Conservation (phyloP, 2,113 vertebrate genomes). For the Xenotilapia caudafasciata region DNA sequence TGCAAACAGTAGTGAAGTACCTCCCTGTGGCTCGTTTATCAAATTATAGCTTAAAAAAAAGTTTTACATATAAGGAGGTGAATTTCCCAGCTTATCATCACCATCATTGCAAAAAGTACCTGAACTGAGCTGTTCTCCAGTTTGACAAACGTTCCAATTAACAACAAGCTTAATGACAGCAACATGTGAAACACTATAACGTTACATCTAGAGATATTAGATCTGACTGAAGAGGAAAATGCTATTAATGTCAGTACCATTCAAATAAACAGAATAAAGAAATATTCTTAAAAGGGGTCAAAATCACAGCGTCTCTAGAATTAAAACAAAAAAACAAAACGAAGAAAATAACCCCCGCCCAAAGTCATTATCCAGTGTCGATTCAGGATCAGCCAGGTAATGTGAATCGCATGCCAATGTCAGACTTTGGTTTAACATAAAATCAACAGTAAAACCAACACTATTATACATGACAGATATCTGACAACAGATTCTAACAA, state of each 20-base stretch:
- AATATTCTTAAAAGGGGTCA: background rate
- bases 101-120: background rate
- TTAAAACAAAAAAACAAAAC: background rate
- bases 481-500: background rate
- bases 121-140: conserved; percentile 10
- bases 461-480: background rate
- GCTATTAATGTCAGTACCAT: conserved; percentile 48
- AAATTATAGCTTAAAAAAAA: background rate
- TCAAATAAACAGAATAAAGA: conserved; percentile 2
- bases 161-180: background rate
- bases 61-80: background rate
- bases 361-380: conserved; percentile 21
- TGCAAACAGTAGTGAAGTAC: conserved; percentile 3
- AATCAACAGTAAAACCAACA: conserved; percentile 17
- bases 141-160: background rate
- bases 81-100: background rate
- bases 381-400: background rate
- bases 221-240: background rate
- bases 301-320: conserved; percentile 26
- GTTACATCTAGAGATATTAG: conserved; percentile 3
- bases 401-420: background rate
- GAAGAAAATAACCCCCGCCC: conserved; percentile 28
- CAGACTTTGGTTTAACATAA: conserved; percentile 34
- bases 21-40: background rate
- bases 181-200: background rate